These are phyloP conservation scores for Ischnura elegans DNA, from an alignment of 2,888 invertebrate species.

Conservation along the genomic window DNA sequence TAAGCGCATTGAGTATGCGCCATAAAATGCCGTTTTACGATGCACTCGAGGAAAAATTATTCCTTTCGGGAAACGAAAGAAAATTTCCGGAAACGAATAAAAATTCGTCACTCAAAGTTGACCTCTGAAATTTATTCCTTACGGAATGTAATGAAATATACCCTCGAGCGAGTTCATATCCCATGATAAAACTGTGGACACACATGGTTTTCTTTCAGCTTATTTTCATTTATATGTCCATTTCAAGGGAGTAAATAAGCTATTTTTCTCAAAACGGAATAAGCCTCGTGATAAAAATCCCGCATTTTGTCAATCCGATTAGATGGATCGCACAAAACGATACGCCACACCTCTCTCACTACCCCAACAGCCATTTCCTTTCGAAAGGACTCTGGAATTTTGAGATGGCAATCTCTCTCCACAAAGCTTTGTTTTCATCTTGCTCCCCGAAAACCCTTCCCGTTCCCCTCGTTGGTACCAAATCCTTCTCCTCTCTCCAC, in stretches of 20 bases:
- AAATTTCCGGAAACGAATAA: background rate
- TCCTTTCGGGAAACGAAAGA: background rate
- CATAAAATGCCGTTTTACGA: background rate
- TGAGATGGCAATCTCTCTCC: slow-evolving; percentile 60
- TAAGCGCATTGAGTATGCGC: background rate
- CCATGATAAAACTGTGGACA: background rate
- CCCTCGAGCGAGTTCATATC: background rate
- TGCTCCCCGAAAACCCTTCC: slow-evolving; percentile 49
- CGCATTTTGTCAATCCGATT: slow-evolving; percentile 29
- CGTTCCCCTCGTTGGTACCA: background rate
- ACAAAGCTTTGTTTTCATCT: slow-evolving; percentile 61
- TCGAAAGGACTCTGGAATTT: slow-evolving; percentile 54
- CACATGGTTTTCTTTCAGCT: background rate
- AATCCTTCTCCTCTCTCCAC: slow-evolving; percentile 11
- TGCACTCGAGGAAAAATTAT: background rate
- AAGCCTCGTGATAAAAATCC: background rate
- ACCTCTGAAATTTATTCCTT: background rate
- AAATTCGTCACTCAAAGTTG: background rate
- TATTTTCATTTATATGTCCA: slow-evolving; percentile 29
- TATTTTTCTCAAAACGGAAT: background rate
- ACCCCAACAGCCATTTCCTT: slow-evolving; percentile 33
- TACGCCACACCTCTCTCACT: slow-evolving; percentile 21
- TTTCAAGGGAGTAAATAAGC: background rate
- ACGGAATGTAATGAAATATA: background rate
- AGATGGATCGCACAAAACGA: slow-evolving; percentile 31